Conservation (phyloP, 2,888 invertebrate species). For the Lamproptera curius region DNA sequence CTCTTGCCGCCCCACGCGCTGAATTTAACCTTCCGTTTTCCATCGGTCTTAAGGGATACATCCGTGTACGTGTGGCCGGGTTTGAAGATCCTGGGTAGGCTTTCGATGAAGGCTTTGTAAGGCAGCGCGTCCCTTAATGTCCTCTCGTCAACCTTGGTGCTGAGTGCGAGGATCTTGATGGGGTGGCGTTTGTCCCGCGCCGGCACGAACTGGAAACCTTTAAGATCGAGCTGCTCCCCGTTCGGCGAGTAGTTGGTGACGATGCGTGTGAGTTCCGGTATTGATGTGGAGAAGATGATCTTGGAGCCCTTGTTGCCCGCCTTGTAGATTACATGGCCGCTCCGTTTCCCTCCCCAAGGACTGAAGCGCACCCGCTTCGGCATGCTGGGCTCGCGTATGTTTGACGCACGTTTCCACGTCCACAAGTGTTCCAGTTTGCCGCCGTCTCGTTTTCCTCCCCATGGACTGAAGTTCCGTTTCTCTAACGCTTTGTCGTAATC, state of each 20-base stretch:
- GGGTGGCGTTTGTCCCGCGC: slow-evolving; percentile 54
- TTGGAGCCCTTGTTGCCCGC: slow-evolving; percentile 52
- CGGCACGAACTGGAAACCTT: slow-evolving; percentile 54
- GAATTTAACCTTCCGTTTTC: slow-evolving; percentile 68
- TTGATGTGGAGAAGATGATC: slow-evolving; percentile 53
- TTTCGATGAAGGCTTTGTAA: slow-evolving; percentile 50
- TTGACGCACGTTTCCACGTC: slow-evolving; percentile 59
- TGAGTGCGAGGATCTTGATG: slow-evolving; percentile 52
- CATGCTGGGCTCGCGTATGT: slow-evolving; percentile 62
- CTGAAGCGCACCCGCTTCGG: slow-evolving; percentile 69
- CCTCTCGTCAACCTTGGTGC: slow-evolving; percentile 44
- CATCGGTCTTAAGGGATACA: slow-evolving; percentile 62
- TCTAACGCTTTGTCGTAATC: slow-evolving; percentile 32
- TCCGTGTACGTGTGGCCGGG: slow-evolving; percentile 62
- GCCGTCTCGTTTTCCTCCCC: slow-evolving; percentile 61
- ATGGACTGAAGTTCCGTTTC: slow-evolving; percentile 65
- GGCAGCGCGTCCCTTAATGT: slow-evolving; percentile 51
- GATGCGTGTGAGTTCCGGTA: slow-evolving; percentile 58
- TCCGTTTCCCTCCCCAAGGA: slow-evolving; percentile 70
- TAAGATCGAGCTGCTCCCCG: slow-evolving; percentile 40
- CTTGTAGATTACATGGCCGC: slow-evolving; percentile 61
- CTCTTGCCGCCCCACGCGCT: slow-evolving; percentile 71
- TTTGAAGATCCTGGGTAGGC: slow-evolving; percentile 51
- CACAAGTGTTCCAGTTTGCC: slow-evolving; percentile 49
- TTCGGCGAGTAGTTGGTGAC: slow-evolving; percentile 52